These are phyloP conservation scores for Macaca mulatta DNA, from an alignment of 2,113 vertebrate genomes.

Conservation along the genomic window DNA sequence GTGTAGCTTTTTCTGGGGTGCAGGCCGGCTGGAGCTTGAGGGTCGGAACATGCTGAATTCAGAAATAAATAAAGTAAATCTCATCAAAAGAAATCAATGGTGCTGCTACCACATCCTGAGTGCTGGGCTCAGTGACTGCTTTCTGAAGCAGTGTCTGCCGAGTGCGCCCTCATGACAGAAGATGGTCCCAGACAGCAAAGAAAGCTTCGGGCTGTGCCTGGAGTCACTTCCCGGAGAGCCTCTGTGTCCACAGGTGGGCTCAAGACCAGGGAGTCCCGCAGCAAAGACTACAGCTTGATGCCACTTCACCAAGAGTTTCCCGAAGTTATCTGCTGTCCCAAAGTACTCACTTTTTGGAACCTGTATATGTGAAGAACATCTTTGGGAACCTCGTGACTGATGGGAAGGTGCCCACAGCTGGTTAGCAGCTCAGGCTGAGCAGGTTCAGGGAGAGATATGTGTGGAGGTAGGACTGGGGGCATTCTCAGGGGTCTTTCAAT, in stretches of 20 bases:
- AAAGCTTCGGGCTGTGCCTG: not conserved
- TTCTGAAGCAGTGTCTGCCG: not conserved
- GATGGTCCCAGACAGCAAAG: not conserved
- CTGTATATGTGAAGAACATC: not conserved
- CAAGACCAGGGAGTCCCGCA: not conserved
- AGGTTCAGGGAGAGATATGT: not conserved
- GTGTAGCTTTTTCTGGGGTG: not conserved
- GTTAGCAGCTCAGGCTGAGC: not conserved
- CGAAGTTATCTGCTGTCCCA: not conserved
- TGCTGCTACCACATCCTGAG: not conserved
- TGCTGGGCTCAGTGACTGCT: fast-evolving
- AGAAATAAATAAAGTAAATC: not conserved
- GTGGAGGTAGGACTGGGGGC: fast-evolving
- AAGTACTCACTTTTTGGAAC: no score
- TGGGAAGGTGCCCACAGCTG: not conserved
- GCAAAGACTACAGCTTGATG: not conserved
- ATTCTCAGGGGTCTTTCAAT: not conserved
- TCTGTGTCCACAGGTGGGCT: not conserved
- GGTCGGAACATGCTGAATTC: not conserved
- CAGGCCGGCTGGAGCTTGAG: not conserved
- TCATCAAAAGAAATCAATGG: no score
- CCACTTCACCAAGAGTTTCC: not conserved
- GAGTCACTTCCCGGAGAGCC: not conserved
- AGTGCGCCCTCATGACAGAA: not conserved
- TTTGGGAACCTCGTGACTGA: not conserved